phyloP scores from a whole-genome alignment of 2,797 vertebrate genomes.

The Mus spretus region DNA sequence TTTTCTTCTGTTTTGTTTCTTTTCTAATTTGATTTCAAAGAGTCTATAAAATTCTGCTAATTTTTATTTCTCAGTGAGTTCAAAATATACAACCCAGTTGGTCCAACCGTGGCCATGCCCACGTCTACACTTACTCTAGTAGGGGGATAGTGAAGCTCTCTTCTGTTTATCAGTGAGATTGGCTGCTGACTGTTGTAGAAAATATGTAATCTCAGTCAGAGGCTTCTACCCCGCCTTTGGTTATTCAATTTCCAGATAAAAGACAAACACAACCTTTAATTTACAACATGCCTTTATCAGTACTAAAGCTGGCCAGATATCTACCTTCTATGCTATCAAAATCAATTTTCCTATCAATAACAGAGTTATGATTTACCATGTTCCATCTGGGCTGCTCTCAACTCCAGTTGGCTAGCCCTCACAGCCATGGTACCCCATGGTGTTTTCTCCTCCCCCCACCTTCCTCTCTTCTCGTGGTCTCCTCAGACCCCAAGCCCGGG shows the following conservation, averaged over 20 bases:
- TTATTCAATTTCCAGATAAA: not conserved
- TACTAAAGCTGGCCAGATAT: not conserved
- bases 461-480: not conserved
- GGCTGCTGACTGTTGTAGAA: not conserved
- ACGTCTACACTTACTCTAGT: not conserved
- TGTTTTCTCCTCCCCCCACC: not conserved
- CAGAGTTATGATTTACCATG: not conserved
- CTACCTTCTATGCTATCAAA: not conserved
- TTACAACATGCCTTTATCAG: not conserved
- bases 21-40: conserved; percentile 50
- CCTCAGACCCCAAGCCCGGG: not conserved
- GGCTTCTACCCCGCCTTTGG: not conserved
- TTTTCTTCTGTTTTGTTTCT: conserved; percentile 7
- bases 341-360: not conserved
- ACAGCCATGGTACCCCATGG: not conserved
- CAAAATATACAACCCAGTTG: not conserved
- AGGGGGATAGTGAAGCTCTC: not conserved
- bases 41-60: not conserved
- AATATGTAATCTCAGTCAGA: not conserved
- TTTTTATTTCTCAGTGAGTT: conserved; percentile 28
- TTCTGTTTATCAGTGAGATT: not conserved
- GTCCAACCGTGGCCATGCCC: not conserved
- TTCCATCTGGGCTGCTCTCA: not conserved
- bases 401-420: not conserved
- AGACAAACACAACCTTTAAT: not conserved